Percentiles rank a stretch among this genome's conserved stretches.
Evolutionary conservation across 2,888 invertebrate genomes (phyloP).

Genomic region (Phragmatobia fuliginosa): DNA sequence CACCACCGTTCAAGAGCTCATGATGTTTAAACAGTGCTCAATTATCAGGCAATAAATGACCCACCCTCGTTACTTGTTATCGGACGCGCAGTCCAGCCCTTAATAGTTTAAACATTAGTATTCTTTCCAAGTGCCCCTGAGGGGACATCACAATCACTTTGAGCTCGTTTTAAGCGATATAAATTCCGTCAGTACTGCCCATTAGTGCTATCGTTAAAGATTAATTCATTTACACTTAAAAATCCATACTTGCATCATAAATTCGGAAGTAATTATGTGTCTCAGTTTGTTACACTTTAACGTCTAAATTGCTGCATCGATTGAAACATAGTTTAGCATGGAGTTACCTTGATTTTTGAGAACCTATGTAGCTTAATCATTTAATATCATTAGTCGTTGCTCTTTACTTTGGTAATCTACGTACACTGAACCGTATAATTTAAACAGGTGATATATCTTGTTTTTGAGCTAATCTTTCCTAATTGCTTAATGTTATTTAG

Average conservation of each 20-base stretch:
- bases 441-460: not conserved
- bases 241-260: too few species aligned
- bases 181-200: slow-evolving; percentile 31
- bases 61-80: slow-evolving; percentile 18
- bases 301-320: too few species aligned
- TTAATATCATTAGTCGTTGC: too few species aligned
- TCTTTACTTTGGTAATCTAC: too few species aligned
- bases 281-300: too few species aligned
- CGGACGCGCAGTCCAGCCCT: slow-evolving; percentile 26
- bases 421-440: too few species aligned
- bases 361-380: too few species aligned
- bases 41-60: slow-evolving; percentile 17
- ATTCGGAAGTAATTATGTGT: too few species aligned
- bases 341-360: too few species aligned
- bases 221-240: not conserved
- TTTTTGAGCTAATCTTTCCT: not conserved
- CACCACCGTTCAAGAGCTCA: not conserved
- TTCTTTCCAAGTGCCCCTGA: slow-evolving; percentile 34
- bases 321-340: too few species aligned
- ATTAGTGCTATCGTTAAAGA: slow-evolving; percentile 20
- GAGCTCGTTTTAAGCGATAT: slow-evolving; percentile 41
- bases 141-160: slow-evolving; percentile 49
- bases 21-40: slow-evolving; percentile 5
- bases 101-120: slow-evolving; percentile 49
- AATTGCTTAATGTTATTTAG: too few species aligned